Base-by-base conservation (phyloP, 2,888 invertebrate genomes). In the Eubasilissa splendida region DNA sequence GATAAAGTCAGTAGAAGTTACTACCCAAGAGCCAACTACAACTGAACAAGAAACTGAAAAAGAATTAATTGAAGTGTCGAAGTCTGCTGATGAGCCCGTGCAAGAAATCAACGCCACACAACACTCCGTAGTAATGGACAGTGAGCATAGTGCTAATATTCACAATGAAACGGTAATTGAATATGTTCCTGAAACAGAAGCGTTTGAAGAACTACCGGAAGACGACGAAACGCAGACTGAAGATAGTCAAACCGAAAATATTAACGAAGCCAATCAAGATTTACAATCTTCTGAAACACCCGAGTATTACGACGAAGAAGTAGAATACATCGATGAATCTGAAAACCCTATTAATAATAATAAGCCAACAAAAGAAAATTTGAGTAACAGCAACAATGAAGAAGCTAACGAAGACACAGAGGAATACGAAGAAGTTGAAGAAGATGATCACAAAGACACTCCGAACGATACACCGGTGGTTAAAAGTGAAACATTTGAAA, bases 111-210 rank as follows among this genome's bases (percentile, higher is more conserved):
- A 50, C 5, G 31, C 58, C 1, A 76, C 60, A 9, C 63, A 76
- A 76, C 11, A 42, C 10, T 31, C 42, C 73, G 54, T 59, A 12
- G 54, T 66, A 8, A 50, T 52, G 12, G 80, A 81, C 9, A 77
- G 73, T 65, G 81, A 81, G 63, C 89, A 90, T 84, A 76, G 70
- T 66, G 77, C 5, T 10, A 77, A 81, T 66, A 42, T 77, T 11
- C 74, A 58, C 12, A 81, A 79, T 22, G 54, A 56, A 86, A 86
- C 76, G 87, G 86, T 65, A 84, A 85, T 76, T 83, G 86, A 85
- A 33, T 89, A 89, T 84, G 88, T 90, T 79, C 89, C 89, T 83
- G 89, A 89, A 54, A 89, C 88, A 85, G 90, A 87, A 59, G 88
- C 89, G 88, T 88, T 88, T 84, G 85, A 87, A 80, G 88, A 78